Evolutionary conservation across 2,888 invertebrate species (phyloP).

Genomic region (Megaustenia siamemsis): DNA sequence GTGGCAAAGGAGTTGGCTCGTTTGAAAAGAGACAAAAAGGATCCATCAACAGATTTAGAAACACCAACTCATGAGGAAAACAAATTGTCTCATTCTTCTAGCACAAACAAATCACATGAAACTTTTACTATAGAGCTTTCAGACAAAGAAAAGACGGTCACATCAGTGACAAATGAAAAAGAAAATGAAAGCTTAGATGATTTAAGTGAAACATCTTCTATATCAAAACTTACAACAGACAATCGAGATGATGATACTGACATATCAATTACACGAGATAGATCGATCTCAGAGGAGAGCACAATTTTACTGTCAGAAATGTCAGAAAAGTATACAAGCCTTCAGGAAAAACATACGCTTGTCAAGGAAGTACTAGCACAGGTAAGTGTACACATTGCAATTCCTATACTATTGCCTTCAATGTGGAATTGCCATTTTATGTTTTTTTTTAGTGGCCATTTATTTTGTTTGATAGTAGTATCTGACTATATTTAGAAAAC

Average conservation of each 20-base stretch:
- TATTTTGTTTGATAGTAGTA: no score
- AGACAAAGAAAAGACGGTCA: conserved; percentile 48
- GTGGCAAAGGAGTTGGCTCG: conserved; percentile 82
- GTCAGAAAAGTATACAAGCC: conserved; percentile 29
- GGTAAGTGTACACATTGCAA: conserved; percentile 5
- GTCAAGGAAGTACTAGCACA: conserved; percentile 37
- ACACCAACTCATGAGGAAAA: conserved; percentile 65
- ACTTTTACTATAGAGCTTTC: conserved; percentile 82
- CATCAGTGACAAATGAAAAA: conserved; percentile 42
- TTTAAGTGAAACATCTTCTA: conserved; percentile 49
- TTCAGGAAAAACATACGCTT: conserved; percentile 30
- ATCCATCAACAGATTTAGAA: conserved; percentile 88
- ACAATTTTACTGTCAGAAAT: conserved; percentile 20
- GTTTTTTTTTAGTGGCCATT: no score
- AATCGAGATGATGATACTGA: conserved; percentile 50
- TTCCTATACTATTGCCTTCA: no score
- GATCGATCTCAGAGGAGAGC: conserved; percentile 21
- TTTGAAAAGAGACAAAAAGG: conserved; percentile 89
- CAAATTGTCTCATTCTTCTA: background rate
- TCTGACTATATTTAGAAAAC: no score
- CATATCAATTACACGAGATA: conserved; percentile 9
- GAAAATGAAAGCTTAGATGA: conserved; percentile 51
- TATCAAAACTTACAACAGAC: conserved; percentile 37
- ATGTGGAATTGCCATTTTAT: no score
- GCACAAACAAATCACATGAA: conserved; percentile 84